Base-by-base conservation (phyloP, 2,888 invertebrate genomes). In the Andrena praecox region DNA sequence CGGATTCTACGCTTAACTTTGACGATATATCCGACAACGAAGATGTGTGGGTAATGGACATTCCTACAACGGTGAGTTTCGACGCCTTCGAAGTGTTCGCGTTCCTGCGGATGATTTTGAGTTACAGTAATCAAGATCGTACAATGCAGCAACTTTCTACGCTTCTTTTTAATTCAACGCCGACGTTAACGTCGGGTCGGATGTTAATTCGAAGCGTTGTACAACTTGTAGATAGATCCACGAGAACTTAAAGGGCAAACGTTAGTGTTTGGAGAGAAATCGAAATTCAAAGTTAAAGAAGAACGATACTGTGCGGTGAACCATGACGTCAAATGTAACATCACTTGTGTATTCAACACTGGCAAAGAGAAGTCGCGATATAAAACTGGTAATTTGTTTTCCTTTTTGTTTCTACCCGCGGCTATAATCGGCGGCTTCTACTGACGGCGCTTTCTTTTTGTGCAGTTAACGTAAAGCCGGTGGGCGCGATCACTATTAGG, bases 11-110 rank as follows among this genome's bases (percentile, higher is more conserved):
- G 2, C 90, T 90, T 27, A 85, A 35, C 52, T 72, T 90, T 1
- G 86, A 87, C 6, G 89, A 91, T 63, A 31, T 92, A 35, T 88
- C 90, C 1, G 91, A 91, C 5, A 89, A 74, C 2, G 92, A 92
- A 74, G 92, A 92, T 20, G 59, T 91, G 7, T 92, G 91, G 91
- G 72, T 92, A 4, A 87, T 92, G 86, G 89, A 92, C 54, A 83
- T 92, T 72, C 92, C 92, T 24, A 86, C 80, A 74, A 89, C 88
- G 31, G 89, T 91, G 35, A 77, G 82, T 77, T 27, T 48, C 20
- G 27, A 50, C 42, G 10, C 29, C 10, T 50, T 33, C 50, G 4
- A 4, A 12, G 0, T 10, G 10, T 35, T 35, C 3, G 10, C 0
- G 35, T 35, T 35, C 10, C 10, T 42, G 10, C 42, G 1, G 12